Evolutionary conservation across 2,888 invertebrate genomes (phyloP).

Genomic region (Euphydryas editha): DNA sequence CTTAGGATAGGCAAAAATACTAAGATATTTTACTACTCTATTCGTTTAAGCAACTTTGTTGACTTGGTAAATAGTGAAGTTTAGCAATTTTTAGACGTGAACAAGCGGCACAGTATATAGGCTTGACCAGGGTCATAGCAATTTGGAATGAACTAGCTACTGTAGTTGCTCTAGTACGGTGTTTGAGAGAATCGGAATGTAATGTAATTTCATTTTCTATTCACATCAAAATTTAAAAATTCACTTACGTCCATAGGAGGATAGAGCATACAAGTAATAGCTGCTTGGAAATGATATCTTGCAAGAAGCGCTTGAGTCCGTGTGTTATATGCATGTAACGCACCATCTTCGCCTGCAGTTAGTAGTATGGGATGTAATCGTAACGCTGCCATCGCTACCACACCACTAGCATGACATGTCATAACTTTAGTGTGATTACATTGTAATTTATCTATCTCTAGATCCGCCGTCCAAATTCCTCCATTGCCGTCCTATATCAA

Average conservation of each 20-base stretch:
- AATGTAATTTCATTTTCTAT: too few relatives aligned
- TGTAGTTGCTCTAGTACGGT: too few relatives aligned
- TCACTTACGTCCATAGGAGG: constrained; percentile 85
- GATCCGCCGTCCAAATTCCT: constrained; percentile 84
- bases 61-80: too few relatives aligned
- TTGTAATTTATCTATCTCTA: constrained; percentile 75
- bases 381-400: constrained; percentile 87
- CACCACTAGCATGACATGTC: constrained; percentile 89
- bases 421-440: constrained; percentile 78
- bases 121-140: too few relatives aligned
- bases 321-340: constrained; percentile 89
- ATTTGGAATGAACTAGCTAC: too few relatives aligned
- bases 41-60: too few relatives aligned
- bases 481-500: constrained; percentile 90
- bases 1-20: too few relatives aligned
- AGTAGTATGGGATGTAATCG: constrained; percentile 88
- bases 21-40: too few relatives aligned
- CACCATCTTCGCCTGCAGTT: constrained; percentile 89
- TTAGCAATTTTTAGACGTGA: too few relatives aligned
- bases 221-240: neutral
- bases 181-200: too few relatives aligned
- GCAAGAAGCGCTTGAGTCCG: constrained; percentile 82
- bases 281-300: constrained; percentile 79
- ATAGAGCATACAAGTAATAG: constrained; percentile 87
- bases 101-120: too few relatives aligned